Conservation (phyloP, 2,113 vertebrate genomes). For the Mesembrinibis cayennensis region DNA sequence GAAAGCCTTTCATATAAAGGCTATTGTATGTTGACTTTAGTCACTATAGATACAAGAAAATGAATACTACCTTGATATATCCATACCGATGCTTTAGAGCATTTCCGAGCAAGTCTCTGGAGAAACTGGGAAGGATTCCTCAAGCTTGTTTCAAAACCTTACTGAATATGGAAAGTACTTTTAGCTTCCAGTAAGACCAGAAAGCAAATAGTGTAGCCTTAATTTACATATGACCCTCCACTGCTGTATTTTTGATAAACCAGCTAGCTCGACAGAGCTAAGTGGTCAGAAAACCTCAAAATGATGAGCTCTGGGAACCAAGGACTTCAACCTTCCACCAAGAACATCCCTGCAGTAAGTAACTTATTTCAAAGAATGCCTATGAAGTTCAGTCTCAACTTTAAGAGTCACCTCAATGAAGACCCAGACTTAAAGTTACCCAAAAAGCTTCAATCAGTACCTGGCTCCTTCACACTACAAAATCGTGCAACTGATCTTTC, state of each 20-base stretch:
- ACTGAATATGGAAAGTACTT: neutral
- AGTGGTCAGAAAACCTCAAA: neutral
- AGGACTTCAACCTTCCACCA: neutral
- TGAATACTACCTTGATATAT: neutral
- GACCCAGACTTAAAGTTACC: neutral
- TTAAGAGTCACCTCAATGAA: neutral
- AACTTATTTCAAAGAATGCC: neutral
- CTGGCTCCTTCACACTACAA: neutral
- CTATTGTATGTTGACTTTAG: neutral
- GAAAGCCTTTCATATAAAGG: neutral
- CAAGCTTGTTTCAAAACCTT: neutral
- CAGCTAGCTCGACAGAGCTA: neutral
- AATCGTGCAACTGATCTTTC: neutral
- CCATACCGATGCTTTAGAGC: neutral
- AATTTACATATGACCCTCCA: neutral
- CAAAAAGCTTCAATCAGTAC: neutral
- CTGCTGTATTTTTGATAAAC: neutral
- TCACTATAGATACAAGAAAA: neutral
- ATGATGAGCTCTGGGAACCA: neutral
- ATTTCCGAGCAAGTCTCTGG: neutral
- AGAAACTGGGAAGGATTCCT: neutral
- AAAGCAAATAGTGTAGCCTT: neutral
- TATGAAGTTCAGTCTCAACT: neutral
- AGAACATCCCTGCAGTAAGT: neutral
- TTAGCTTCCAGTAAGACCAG: neutral